Base-by-base conservation (phyloP, 2,888 invertebrate genomes). In the Parochlus steinenii region DNA sequence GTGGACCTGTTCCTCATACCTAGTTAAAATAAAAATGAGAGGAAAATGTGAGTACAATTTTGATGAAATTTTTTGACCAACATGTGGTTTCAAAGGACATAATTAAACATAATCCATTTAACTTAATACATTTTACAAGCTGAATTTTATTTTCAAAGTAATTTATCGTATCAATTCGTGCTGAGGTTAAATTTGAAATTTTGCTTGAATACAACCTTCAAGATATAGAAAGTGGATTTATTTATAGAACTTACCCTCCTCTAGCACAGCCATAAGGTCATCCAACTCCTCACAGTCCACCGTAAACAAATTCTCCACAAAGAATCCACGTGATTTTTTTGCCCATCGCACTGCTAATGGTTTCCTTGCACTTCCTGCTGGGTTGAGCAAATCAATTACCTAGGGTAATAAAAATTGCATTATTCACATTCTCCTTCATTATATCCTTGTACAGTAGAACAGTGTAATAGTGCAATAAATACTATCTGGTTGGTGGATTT, bases 271-370 rank as follows among this genome's bases (percentile, higher is more conserved):
- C 49, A 89, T 69, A 38, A 93, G 63, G 55, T 93, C 92, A 46
- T 92, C 92, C 30, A 90, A 60, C 49, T 87, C 80, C 53, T 89
- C 87, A 52, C 93, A 93, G 52, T 92, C 89, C 0, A 92, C 87
- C 0, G 82, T 85, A 54, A 93, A 93, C n/a, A 86, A 67, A 56
- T 93, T 93, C 56, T 93, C 93, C 5, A 93, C 92, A 55, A 90
- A 92, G 58, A 93, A 93, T 3, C 90, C 82, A 10, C 85, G 65
- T 31, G 79, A 78, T 53, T 90, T 90, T 55, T 92, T 90, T 27
- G 86, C 85, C 92, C 93, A 93, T 31, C 93, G 67, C 8, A 93
- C 89, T 37, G 83, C 79, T 28, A 92, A 63, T 0, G 89, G 80
- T 54, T 82, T 79, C 30, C 58, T 58, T 32, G 82, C 67, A 1